Evolutionary conservation across 1,140 invertebrate species (phyloP).

Genomic region (Patella vulgata): DNA sequence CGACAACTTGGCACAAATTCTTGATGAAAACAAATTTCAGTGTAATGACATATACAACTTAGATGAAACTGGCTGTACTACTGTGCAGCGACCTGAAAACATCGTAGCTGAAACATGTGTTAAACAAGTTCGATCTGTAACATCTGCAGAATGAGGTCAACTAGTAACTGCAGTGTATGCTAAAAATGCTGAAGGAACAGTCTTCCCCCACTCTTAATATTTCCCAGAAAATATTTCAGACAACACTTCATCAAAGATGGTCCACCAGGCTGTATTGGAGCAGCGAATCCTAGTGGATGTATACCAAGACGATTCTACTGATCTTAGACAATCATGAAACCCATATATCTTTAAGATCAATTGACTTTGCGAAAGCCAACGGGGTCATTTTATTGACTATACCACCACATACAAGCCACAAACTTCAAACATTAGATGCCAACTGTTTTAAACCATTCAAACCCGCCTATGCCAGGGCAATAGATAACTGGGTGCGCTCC

Average conservation of each 20-base stretch:
- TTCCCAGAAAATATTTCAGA: constrained; percentile 42
- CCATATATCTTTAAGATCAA: constrained; percentile 40
- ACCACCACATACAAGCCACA: constrained; percentile 33
- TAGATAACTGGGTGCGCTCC: constrained; percentile 69
- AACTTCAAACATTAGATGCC: constrained; percentile 27
- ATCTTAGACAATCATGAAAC: constrained; percentile 36
- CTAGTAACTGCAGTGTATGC: constrained; percentile 47
- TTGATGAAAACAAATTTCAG: constrained; percentile 60
- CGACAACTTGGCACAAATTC: constrained; percentile 36
- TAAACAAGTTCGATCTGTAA: constrained; percentile 67
- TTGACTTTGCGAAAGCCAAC: constrained; percentile 41
- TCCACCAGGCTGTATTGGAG: constrained; percentile 21
- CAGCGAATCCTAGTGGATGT: constrained; percentile 26
- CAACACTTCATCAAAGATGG: constrained; percentile 63
- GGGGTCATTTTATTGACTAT: constrained; percentile 30
- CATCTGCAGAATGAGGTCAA: constrained; percentile 62
- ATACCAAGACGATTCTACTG: constrained; percentile 32
- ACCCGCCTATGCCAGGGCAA: constrained; percentile 24
- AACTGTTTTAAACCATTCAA: constrained; percentile 29
- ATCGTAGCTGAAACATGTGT: constrained; percentile 61
- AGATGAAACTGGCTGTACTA: constrained; percentile 69
- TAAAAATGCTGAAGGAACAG: constrained; percentile 43
- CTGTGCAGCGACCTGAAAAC: constrained; percentile 64
- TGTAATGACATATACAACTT: constrained; percentile 65
- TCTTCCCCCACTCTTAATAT: constrained; percentile 52